phyloP scores from a whole-genome alignment of 2,888 invertebrate species.

The Diabrotica balteata region DNA sequence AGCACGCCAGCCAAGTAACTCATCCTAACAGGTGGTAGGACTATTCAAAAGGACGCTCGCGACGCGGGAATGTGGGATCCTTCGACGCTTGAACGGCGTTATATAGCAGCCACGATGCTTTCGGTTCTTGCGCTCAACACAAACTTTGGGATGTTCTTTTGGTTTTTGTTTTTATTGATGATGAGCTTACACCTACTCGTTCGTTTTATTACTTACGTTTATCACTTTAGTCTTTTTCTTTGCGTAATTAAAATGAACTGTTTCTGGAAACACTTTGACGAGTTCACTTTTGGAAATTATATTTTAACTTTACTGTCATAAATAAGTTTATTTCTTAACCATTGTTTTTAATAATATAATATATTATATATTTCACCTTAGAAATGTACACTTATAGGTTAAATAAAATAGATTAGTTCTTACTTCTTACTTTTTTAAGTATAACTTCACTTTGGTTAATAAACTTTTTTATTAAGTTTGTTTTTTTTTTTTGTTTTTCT shows the following conservation, averaged over 20 bases:
- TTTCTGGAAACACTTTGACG: no score
- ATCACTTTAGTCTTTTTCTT: constrained; percentile 6
- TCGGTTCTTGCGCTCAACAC: constrained; percentile 48
- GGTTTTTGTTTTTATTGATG: constrained; percentile 23
- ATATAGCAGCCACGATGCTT: constrained; percentile 48
- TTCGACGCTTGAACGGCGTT: constrained; percentile 45
- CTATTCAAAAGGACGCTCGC: constrained; percentile 44
- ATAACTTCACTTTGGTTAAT: no score
- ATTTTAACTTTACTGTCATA: background rate
- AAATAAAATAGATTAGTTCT: no score
- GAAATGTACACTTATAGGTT: no score
- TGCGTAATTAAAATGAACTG: no score
- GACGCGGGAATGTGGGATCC: constrained; percentile 49
- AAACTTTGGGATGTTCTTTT: constrained; percentile 20
- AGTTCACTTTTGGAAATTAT: background rate
- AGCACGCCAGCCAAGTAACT: constrained; percentile 36
- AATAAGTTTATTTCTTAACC: background rate
- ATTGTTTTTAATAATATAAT: no score
- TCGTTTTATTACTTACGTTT: background rate
- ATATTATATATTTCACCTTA: no score
- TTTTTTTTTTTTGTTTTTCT: no score
- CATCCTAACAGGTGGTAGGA: constrained; percentile 50
- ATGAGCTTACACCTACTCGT: constrained; percentile 22
- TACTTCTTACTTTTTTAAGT: no score
- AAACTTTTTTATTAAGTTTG: no score